Percentiles rank a stretch among this genome's conserved stretches.
These are phyloP conservation scores for Anodontia alba DNA, from an alignment of 2,888 invertebrate genomes.

Conservation along the genomic window DNA sequence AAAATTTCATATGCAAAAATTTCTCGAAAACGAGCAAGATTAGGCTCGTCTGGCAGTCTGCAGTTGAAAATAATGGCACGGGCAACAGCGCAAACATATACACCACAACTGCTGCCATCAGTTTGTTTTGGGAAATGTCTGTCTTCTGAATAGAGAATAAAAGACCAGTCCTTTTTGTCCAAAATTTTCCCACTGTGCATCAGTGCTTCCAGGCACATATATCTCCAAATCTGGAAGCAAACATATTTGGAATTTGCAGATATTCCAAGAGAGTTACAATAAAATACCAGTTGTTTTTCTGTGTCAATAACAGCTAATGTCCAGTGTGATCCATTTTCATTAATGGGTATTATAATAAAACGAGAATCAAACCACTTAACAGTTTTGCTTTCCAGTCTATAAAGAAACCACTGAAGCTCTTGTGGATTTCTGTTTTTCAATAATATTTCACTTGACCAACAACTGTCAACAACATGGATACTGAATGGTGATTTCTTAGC, in stretches of 20 bases:
- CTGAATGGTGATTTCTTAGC: not conserved
- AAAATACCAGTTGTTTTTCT: not conserved
- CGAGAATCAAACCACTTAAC: not conserved
- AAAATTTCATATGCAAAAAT: not conserved
- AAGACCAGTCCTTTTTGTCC: not conserved
- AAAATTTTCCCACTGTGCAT: not conserved
- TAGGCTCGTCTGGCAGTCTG: slow-evolving; percentile 7
- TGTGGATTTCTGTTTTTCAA: slow-evolving; percentile 12
- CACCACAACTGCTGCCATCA: slow-evolving; percentile 23
- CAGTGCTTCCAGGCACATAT: slow-evolving; percentile 14
- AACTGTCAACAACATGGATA: slow-evolving; percentile 10
- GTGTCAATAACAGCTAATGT: slow-evolving; percentile 16
- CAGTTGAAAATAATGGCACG: slow-evolving; percentile 9
- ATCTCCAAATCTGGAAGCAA: slow-evolving; percentile 20
- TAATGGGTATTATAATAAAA: slow-evolving; percentile 20
- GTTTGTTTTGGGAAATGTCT: slow-evolving; percentile 19
- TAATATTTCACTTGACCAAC: not conserved
- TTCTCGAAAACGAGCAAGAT: not conserved
- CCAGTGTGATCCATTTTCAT: slow-evolving; percentile 18
- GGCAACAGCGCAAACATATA: slow-evolving; percentile 13
- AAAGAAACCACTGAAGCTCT: slow-evolving; percentile 1
- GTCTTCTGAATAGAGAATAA: not conserved
- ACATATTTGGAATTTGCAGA: not conserved
- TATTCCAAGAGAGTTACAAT: slow-evolving; percentile 17
- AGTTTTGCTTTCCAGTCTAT: slow-evolving; percentile 2